Percentiles rank a stretch among this genome's conserved stretches.
phyloP scores from a whole-genome alignment of 2,797 vertebrate genomes.

The Microhierax caerulescens region DNA sequence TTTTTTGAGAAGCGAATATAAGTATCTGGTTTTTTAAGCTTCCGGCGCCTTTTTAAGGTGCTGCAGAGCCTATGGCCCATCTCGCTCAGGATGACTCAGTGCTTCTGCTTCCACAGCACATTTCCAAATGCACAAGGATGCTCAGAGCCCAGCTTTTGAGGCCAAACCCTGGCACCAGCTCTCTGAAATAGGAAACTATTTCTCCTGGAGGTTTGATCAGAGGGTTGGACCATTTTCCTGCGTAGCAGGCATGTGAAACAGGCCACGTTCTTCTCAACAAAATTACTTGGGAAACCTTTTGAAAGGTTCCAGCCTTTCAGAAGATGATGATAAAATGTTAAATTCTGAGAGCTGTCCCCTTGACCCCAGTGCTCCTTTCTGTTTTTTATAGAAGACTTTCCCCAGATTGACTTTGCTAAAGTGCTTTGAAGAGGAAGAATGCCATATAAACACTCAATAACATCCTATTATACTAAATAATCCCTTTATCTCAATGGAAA shows the following conservation, averaged over 20 bases:
- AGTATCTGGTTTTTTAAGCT: not conserved
- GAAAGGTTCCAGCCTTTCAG: not conserved
- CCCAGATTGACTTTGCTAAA: not conserved
- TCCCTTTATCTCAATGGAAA: conserved; percentile 21
- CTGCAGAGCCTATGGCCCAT: not conserved
- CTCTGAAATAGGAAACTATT: not conserved
- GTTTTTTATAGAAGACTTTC: not conserved
- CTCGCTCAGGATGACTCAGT: not conserved
- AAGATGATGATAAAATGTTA: not conserved
- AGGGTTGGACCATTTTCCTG: not conserved
- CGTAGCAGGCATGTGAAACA: not conserved
- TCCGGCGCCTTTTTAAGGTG: not conserved
- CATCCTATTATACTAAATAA: not conserved
- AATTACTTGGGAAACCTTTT: not conserved
- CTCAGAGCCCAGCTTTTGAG: not conserved
- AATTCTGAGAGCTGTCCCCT: not conserved
- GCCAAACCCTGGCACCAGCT: not conserved
- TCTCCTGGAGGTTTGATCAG: not conserved
- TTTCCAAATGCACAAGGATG: not conserved
- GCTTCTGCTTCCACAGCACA: not conserved
- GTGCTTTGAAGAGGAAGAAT: not conserved
- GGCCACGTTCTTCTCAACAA: not conserved
- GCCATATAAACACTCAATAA: not conserved
- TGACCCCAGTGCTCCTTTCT: not conserved
- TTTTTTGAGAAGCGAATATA: conserved; percentile 45